Evolutionary conservation across 2,888 invertebrate genomes (phyloP).

Genomic region (Tiphia femorata): DNA sequence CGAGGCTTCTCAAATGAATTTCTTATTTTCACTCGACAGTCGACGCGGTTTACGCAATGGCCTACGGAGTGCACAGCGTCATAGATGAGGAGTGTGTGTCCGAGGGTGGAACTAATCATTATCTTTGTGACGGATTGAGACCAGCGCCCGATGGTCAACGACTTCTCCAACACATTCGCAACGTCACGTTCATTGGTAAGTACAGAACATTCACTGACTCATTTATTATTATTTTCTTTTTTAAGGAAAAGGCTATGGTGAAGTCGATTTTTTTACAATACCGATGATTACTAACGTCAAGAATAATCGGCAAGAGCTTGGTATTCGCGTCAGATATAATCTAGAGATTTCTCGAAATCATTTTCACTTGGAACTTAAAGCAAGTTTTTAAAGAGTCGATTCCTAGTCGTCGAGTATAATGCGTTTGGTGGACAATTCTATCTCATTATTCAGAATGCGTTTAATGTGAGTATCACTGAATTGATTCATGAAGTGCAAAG

Average conservation of each 20-base stretch:
- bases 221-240: neutral
- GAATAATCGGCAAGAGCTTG: too few species aligned
- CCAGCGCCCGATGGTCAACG: conserved; percentile 72
- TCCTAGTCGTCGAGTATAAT: too few species aligned
- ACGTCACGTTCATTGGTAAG: conserved; percentile 73
- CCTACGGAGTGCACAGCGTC: conserved; percentile 77
- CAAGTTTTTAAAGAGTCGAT: too few species aligned
- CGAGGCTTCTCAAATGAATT: too few species aligned
- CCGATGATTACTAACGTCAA: neutral
- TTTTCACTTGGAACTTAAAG: too few species aligned
- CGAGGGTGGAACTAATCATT: conserved; percentile 58
- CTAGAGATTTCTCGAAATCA: too few species aligned
- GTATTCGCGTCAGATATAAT: too few species aligned
- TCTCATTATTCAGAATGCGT: too few species aligned
- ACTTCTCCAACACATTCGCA: conserved; percentile 75
- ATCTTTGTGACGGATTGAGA: conserved; percentile 68
- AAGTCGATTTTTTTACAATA: neutral
- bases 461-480: too few species aligned
- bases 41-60: conserved; percentile 84
- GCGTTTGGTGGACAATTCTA: too few species aligned
- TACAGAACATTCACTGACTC: conserved; percentile 4
- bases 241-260: too few species aligned
- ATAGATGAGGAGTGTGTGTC: conserved; percentile 73
- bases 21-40: conserved; percentile 68
- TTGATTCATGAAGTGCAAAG: too few species aligned